Evolutionary conservation across 2,888 invertebrate genomes (phyloP), one percentile per base, ranked within the genome.

Genomic region (Colostygia pectinataria): DNA sequence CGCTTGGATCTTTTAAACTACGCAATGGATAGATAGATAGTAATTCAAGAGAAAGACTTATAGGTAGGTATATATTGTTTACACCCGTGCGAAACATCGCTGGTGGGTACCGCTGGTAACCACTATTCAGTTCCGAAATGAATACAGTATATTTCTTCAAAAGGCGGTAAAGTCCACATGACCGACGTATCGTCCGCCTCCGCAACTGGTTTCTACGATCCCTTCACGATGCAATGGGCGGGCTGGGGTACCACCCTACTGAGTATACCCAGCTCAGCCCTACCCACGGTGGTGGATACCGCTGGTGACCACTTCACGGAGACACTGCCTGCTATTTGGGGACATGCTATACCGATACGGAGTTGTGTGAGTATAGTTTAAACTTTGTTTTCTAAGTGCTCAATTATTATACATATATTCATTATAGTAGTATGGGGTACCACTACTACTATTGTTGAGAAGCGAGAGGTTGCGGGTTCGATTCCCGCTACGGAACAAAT

Each of bases 181-280:
- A 95, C 96, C 0, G 99, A 99, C 73, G 93, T 95, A n/a, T 96
- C 97, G 0, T 96, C 95, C 62, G 97, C 97, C 0, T 96, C 97
- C 24, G 95, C 97, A 1, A 98, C 98, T 0, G 99, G 98, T 1
- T 92, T 99, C 66, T 99, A 93, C 77, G 99, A 99, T 80, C 98
- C 98, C 0, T 99, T 97, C 77, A 93, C 94, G 54, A 91, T 96
- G 88, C 89, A 93, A 55, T 99, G 98, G 98, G 95, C 96, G 0
- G 87, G 85, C 4, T 93, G 93, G 91, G 93, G 94, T 6, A 91
- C 94, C 60, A 83, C 88, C 9, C 72, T 97, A 23, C 92, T 98
- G 63, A 92, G 93, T 49, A 93, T 98, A 66, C 95, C 98, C 10
- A 77, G 88, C 3, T 81, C 87, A 2, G 93, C 98, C 31, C 88